Evolutionary conservation across 2,888 invertebrate species (phyloP), one percentile per base, ranked within the genome.

Genomic region (Lamellibrachia satsuma): DNA sequence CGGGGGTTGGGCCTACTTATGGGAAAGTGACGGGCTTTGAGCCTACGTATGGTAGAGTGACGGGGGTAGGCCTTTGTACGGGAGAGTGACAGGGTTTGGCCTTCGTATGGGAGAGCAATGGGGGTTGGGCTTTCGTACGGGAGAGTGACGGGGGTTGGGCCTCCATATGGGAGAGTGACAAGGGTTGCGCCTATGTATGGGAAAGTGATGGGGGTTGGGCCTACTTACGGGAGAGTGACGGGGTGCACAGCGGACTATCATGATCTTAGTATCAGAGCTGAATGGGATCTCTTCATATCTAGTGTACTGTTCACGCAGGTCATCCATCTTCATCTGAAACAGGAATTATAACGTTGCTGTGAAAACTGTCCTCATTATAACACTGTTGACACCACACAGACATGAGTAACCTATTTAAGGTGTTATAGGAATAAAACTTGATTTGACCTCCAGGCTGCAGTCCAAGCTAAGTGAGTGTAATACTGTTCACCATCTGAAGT

Each of bases 221-320:
- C 57, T 55, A 91, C 93, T 94, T 93, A 96, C 96, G 95, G 95
- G 94, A 91, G 95, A 95, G 93, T 94, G 93, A 93, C 94, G 98
- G 0, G 98, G 98, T 22, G 98, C 97, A 96, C 98, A 98, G 96
- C 98, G 98, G 52, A 99, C 99, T 6, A 98, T 98, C 99, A 99
- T 99, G 98, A 98, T 98, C 97, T 99, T 99, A 94, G 98, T 98
- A 95, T 99, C 99, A 0, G 99, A 99, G 95, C 98, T 98, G 97
- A 99, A 99, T 0, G 99, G 99, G 97, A 98, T 98, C 96, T 99
- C 99, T 96, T 99, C 98, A 11, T 99, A 97, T 91, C 99, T 97
- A 0, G 98, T 97, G 96, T 98, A 99, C 93, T 98, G 97, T 52
- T 94, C 97, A 97, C 97, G 90, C 3, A 90, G 55, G 7, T 57